phyloP scores from a whole-genome alignment of 2,797 vertebrate genomes.

The Odontamblyopus lacepedii region DNA sequence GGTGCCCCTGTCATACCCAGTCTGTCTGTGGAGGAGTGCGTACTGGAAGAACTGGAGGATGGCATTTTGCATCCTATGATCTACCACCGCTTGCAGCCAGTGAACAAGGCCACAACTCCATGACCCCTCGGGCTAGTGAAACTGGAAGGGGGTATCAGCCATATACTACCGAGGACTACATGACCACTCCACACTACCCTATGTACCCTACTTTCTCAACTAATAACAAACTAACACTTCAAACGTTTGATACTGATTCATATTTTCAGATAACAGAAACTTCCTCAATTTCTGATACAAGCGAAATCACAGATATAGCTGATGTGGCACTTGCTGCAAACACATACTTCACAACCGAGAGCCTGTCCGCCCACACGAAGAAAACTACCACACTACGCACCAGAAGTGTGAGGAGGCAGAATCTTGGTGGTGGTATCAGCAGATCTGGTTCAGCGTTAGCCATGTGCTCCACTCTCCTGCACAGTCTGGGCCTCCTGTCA shows the following conservation, averaged over 20 bases:
- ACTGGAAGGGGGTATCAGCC: slow-evolving; percentile 55
- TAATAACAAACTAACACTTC: slow-evolving; percentile 24
- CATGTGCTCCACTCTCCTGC: slow-evolving; percentile 11
- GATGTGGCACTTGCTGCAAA: slow-evolving; percentile 38
- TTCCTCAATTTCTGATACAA: slow-evolving; percentile 34
- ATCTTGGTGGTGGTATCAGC: slow-evolving; percentile 38
- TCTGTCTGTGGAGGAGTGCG: slow-evolving; percentile 69
- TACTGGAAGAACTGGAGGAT: slow-evolving; percentile 53
- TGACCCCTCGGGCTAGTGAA: slow-evolving; percentile 31
- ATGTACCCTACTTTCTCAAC: slow-evolving; percentile 21
- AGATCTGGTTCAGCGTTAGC: slow-evolving; percentile 26
- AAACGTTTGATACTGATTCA: slow-evolving; percentile 30
- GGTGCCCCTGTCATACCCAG: slow-evolving; percentile 83
- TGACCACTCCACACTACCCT: slow-evolving; percentile 19
- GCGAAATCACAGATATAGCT: slow-evolving; percentile 30
- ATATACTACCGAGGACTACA: slow-evolving; percentile 21
- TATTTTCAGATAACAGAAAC: slow-evolving; percentile 21
- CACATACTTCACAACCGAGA: slow-evolving; percentile 52
- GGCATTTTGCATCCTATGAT: slow-evolving; percentile 73
- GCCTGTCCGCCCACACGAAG: slow-evolving; percentile 54
- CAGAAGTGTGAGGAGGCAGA: slow-evolving; percentile 74
- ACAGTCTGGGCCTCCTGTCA: slow-evolving; percentile 45
- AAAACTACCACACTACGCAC: slow-evolving; percentile 76
- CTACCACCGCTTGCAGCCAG: slow-evolving; percentile 56
- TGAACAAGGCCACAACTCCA: slow-evolving; percentile 45